Conservation (phyloP, 2,113 vertebrate genomes). For the Irena cyanogastra region DNA sequence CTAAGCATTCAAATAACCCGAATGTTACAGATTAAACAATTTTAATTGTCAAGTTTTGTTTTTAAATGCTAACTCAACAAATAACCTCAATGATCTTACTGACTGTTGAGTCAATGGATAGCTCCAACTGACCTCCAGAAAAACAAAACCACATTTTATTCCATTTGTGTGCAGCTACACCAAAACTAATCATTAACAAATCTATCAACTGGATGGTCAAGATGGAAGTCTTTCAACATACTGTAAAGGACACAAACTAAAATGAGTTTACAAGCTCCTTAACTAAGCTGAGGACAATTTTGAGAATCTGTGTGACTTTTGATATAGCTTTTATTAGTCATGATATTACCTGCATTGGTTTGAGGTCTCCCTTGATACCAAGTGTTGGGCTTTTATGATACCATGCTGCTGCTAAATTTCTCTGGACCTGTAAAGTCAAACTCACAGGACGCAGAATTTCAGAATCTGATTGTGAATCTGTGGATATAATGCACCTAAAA, state of each 20-base stretch:
- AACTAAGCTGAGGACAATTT: not conserved
- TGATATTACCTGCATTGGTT: constrained; percentile 86
- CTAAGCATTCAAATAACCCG: not conserved
- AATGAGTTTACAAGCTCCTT: not conserved
- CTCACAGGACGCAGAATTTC: constrained; percentile 89
- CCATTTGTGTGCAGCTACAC: not conserved
- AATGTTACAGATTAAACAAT: not conserved
- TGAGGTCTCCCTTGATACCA: constrained; percentile 85
- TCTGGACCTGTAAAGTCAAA: constrained; percentile 81
- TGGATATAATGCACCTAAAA: constrained; percentile 74
- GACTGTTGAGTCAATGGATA: not conserved
- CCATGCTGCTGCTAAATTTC: constrained; percentile 90
- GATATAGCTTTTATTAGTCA: not conserved
- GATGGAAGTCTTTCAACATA: not conserved
- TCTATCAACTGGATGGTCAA: not conserved
- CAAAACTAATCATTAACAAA: not conserved
- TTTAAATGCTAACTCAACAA: not conserved
- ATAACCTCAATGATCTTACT: not conserved
- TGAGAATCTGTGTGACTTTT: not conserved
- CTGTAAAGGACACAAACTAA: not conserved
- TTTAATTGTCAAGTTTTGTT: not conserved
- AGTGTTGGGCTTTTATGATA: constrained; percentile 83
- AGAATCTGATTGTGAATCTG: constrained; percentile 52
- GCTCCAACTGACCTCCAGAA: not conserved
- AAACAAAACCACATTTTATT: not conserved